These are phyloP conservation scores for Tenthredo livida DNA, from an alignment of 2,888 invertebrate species.

Conservation along the genomic window DNA sequence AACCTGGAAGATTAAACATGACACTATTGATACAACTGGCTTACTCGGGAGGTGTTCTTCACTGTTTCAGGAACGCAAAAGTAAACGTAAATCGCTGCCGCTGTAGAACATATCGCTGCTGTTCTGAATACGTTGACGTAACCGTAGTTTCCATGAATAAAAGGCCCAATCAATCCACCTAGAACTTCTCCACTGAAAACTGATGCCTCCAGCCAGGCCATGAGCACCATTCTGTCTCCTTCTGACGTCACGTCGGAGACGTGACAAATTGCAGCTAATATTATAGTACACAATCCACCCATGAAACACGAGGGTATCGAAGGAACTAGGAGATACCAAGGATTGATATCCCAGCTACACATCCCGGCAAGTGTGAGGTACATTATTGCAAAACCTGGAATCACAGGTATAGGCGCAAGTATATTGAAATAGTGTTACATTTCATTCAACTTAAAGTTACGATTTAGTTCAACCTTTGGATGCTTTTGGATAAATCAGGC, in stretches of 20 bases:
- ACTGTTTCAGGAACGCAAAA: conserved; percentile 80
- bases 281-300: conserved; percentile 67
- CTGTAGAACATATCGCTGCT: conserved; percentile 76
- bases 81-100: conserved; percentile 79
- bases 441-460: no score
- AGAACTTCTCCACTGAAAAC: conserved; percentile 82
- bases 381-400: conserved; percentile 63
- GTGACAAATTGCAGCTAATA: conserved; percentile 80
- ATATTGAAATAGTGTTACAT: no score
- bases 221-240: conserved; percentile 80
- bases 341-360: conserved; percentile 62
- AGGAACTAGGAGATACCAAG: conserved; percentile 68
- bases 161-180: conserved; percentile 83
- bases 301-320: conserved; percentile 65
- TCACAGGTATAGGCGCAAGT: no score
- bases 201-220: conserved; percentile 80
- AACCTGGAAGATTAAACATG: neutral
- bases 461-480: no score
- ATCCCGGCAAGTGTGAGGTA: conserved; percentile 64
- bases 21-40: neutral
- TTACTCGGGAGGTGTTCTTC: neutral
- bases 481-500: neutral
- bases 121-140: conserved; percentile 80
- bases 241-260: conserved; percentile 84
- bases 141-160: conserved; percentile 80